Conservation (phyloP, 2,888 invertebrate species). For the Ganaspis brasiliensis region DNA sequence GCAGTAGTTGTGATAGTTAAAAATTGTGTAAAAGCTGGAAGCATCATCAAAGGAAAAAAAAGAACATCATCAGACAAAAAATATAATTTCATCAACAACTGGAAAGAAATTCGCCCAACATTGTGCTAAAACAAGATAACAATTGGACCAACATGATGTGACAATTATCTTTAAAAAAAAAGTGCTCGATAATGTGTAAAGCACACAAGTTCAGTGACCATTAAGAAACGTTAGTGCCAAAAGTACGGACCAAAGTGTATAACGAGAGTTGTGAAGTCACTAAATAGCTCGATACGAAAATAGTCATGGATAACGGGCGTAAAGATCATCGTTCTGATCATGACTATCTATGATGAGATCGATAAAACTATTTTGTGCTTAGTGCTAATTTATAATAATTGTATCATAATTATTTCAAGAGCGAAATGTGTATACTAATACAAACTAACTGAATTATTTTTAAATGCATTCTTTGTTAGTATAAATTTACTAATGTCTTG, state of each 20-base stretch:
- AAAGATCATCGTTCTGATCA: constrained; percentile 38
- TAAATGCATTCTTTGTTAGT: too few relatives aligned
- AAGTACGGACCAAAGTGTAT: constrained; percentile 68
- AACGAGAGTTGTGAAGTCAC: constrained; percentile 59
- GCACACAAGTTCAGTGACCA: constrained; percentile 79
- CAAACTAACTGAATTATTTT: background rate
- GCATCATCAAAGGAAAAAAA: background rate
- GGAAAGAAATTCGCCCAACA: background rate
- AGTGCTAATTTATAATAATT: background rate
- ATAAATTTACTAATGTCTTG: too few relatives aligned
- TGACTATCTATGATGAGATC: constrained; percentile 10
- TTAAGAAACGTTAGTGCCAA: constrained; percentile 77
- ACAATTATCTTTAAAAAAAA: background rate
- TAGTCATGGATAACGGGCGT: constrained; percentile 64
- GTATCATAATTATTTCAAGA: background rate
- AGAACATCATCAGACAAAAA: background rate
- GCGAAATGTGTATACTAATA: background rate
- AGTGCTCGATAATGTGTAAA: constrained; percentile 69
- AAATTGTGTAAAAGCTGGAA: background rate
- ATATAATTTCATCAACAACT: background rate
- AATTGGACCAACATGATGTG: background rate
- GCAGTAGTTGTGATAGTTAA: background rate
- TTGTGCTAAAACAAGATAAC: background rate
- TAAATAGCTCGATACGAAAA: constrained; percentile 74
- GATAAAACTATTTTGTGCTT: background rate